Evolutionary conservation across 1,140 invertebrate genomes (phyloP), one percentile per base, ranked within the genome.

Genomic region (Sycophaga agraensis): DNA sequence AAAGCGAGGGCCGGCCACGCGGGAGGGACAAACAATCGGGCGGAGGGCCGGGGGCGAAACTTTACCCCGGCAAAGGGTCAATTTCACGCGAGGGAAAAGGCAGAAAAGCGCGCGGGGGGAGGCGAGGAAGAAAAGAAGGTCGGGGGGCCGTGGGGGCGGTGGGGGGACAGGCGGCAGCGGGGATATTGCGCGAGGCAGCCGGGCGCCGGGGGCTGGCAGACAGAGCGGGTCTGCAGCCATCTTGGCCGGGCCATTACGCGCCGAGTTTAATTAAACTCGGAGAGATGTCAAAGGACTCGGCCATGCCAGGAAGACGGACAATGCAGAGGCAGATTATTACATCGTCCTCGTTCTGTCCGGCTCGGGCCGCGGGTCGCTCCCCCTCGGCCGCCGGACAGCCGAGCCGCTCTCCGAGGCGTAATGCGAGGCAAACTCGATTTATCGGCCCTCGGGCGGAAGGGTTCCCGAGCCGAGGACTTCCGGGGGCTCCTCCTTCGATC

Each of bases 321-420:
- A 77, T 78, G 72, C 73, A 69, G 74, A 78, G 71, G 72, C 72
- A 73, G 76, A 78, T 78, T 78, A 78, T 78, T 78, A 77, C 74
- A 75, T 77, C 71, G 72, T 65, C 68, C 69, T 66, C 70, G 72
- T 66, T 67, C 56, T 67, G 73, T 68, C 70, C 62, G 65, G 67
- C n/a, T n/a, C n/a, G n/a, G n/a, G n/a, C n/a, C n/a, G n/a, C n/a
- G n/a, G n/a, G n/a, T n/a, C n/a, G n/a, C n/a, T n/a, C n/a, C n/a
- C n/a, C n/a, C n/a, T n/a, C n/a, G n/a, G n/a, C n/a, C n/a, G n/a
- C n/a, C n/a, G n/a, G n/a, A n/a, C n/a, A n/a, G n/a, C n/a, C n/a
- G n/a, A n/a, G n/a, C n/a, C n/a, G n/a, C n/a, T n/a, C n/a, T n/a
- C n/a, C n/a, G n/a, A n/a, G n/a, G n/a, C n/a, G n/a, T n/a, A n/a